Base-by-base conservation (phyloP, 2,888 invertebrate genomes). In the Theretra japonica region DNA sequence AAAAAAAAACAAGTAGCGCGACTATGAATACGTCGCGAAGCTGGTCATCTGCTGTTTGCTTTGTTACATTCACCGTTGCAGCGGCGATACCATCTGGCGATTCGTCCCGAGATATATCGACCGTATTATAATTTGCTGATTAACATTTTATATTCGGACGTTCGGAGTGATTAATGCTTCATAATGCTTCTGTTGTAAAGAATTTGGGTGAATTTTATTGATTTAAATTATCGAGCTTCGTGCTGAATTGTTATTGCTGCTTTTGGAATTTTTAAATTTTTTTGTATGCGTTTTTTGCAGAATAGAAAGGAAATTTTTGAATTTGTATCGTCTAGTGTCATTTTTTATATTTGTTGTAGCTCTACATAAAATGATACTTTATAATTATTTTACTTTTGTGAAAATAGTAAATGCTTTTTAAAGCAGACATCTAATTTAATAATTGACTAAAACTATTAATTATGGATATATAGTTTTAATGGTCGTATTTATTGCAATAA, bases 31-130 rank as follows among this genome's bases (percentile, higher is more conserved):
- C 56, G 62, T 41, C 33, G 62, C 69, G 53, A 28, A 69, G 30
- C 69, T 69, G 69, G 78, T 79, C 78, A 80, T 80, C 82, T 79
- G 77, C 77, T 82, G 82, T 87, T 86, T 82, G 80, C 80, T 86
- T 83, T 83, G 83, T 84, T 78, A 76, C 78, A 74, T 74, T 76
- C 80, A 79, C 78, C 76, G 71, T 74, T 74, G 71, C 72, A 77
- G 69, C 3, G 0, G 80, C 76, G 85, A 84, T 83, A 79, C 68
- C 65, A 86, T 88, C 87, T 77, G 50, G 23, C 80, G 86, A 86
- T 87, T 78, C 73, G 80, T 86, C 84, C 77, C 19, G 77, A 82
- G 86, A 86, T 88, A 81, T 68, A 75, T 74, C 74, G 78, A 77
- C 77, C 68, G 73, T 73, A 80, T 84, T 80, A 75, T 82, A 76